phyloP scores from a whole-genome alignment of 2,797 vertebrate species.

The Manis javanica region DNA sequence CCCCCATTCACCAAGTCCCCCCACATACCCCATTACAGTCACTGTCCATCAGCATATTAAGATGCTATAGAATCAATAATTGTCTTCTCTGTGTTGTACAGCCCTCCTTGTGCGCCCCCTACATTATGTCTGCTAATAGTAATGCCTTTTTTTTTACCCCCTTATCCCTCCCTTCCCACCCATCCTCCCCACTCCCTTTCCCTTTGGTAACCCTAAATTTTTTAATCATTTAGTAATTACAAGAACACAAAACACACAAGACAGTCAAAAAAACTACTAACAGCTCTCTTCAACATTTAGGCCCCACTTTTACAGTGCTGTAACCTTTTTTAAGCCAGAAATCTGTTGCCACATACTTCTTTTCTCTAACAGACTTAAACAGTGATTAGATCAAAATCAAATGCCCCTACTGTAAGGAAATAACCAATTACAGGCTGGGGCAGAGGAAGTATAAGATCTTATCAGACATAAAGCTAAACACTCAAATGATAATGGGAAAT shows the following conservation, averaged over 20 bases:
- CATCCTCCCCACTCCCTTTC: too few relatives aligned
- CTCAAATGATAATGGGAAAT: background rate
- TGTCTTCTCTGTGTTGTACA: too few relatives aligned
- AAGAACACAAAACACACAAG: background rate
- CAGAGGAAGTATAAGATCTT: background rate
- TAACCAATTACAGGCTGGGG: background rate
- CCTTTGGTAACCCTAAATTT: background rate
- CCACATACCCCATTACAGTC: too few relatives aligned
- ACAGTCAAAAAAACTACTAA: background rate
- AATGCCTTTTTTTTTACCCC: too few relatives aligned
- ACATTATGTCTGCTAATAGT: too few relatives aligned
- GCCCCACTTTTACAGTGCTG: background rate
- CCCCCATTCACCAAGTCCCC: too few relatives aligned
- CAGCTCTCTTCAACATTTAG: background rate
- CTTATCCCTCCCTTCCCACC: too few relatives aligned
- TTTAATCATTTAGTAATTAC: background rate
- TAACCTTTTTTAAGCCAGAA: background rate
- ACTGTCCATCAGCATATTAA: too few relatives aligned
- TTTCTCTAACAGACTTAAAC: background rate
- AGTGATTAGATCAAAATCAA: background rate
- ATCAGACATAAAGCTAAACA: background rate
- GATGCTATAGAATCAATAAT: too few relatives aligned
- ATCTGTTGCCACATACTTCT: background rate
- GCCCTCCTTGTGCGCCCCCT: too few relatives aligned
- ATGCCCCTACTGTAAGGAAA: background rate